Conservation (phyloP, 2,888 invertebrate species). For the Xanthorhoe spadicearia region DNA sequence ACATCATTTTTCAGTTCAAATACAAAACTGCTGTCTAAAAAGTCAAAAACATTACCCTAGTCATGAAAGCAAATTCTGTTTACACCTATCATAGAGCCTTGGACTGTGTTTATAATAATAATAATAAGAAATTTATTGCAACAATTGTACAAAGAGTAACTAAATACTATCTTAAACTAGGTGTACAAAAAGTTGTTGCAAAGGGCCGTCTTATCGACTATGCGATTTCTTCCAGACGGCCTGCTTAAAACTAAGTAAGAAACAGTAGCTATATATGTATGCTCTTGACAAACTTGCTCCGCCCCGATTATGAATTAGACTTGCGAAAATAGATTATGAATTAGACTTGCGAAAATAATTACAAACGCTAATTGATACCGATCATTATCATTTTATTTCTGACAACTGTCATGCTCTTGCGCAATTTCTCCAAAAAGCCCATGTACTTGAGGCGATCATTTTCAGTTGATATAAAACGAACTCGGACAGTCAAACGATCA, state of each 20-base stretch:
- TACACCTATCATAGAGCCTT: neutral
- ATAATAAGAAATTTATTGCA: too few species aligned
- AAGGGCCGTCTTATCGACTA: too few species aligned
- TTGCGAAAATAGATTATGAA: conserved; percentile 7
- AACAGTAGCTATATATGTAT: too few species aligned
- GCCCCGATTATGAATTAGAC: neutral
- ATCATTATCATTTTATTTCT: conserved; percentile 22
- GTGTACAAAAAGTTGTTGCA: too few species aligned
- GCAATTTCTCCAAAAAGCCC: conserved; percentile 18
- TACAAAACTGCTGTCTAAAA: too few species aligned
- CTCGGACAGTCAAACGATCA: conserved; percentile 56
- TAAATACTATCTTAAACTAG: too few species aligned
- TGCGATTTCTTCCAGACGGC: too few species aligned
- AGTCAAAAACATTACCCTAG: too few species aligned
- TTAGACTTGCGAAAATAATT: conserved; percentile 1
- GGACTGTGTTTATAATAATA: neutral
- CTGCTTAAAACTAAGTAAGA: too few species aligned
- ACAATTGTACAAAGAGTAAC: too few species aligned
- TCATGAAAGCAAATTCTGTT: neutral
- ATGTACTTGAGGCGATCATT: conserved; percentile 35
- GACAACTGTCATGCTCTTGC: conserved; percentile 30
- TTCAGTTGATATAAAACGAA: conserved; percentile 59
- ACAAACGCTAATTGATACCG: conserved; percentile 22
- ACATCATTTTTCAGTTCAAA: too few species aligned
- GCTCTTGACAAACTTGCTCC: too few species aligned